Evolutionary conservation across 2,113 vertebrate species (phyloP), one percentile per base, ranked within the genome.

Genomic region (Hippolais icterina): DNA sequence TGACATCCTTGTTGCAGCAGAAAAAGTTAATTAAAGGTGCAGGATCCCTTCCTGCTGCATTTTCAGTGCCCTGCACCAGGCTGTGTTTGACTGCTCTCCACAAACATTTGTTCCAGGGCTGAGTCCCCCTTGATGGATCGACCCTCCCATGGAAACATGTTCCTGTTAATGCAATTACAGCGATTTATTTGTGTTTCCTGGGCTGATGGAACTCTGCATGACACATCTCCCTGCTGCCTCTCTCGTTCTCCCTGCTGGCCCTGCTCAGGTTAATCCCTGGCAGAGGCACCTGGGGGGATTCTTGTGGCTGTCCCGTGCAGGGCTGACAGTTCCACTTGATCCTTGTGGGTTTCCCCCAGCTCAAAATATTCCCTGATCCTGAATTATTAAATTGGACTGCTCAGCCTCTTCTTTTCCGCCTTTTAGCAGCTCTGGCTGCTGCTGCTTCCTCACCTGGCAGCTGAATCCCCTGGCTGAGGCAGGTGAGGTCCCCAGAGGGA

Each of bases 11-110:
- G 21, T 50, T 92, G 89, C 90, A 84, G 78, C 89, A 66, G 64
- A 49, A 95, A 74, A 97, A 83, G 82, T 97, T 97, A 94, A 96
- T 97, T 95, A 96, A 92, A 71, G 5, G 11, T 90, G 87, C 68
- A n/a, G 4, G 83, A 63, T 53, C 66, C 50, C 1, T 56, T 61
- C 91, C 84, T 65, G 89, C 89, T 64, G 89, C 11, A 1, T 60
- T 57, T 83, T 11, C 46, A 44, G 21, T 11, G 47, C 70, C 78
- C 61, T 85, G 88, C 54, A 74, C 68, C 64, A 63, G 87, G 46
- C 85, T 63, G 63, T 47, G 35, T 20, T 69, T 39, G 37, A 11
- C 65, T 68, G 61, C 89, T 81, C 86, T 87, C 75, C 77, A 20
- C 60, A 6, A 64, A 37, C 85, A 4, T 39, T 29, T 65, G 39